Percentiles rank a stretch among this genome's conserved stretches.
Evolutionary conservation across 2,113 vertebrate genomes (phyloP).

Genomic region (Antigone vipio): DNA sequence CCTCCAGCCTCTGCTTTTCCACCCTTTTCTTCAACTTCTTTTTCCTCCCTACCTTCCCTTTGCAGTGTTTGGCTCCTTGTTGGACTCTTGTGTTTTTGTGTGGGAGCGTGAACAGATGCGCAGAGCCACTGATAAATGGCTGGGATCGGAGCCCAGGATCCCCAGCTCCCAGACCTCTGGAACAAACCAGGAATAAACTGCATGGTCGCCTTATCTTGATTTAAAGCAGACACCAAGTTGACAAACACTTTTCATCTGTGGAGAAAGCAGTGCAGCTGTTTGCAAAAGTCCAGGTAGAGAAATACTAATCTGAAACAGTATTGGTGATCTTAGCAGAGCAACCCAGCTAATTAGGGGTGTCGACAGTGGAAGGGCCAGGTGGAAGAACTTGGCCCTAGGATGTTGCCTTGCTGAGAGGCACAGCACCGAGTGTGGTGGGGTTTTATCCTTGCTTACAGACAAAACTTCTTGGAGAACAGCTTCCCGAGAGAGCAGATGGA

Average conservation of each 20-base stretch:
- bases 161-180: neutral
- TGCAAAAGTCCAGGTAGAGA: neutral
- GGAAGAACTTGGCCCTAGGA: neutral
- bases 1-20: neutral
- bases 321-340: neutral
- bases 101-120: neutral
- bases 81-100: neutral
- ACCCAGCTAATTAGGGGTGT: neutral
- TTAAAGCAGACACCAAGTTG: neutral
- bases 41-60: neutral
- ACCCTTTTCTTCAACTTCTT: neutral
- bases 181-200: neutral
- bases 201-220: neutral
- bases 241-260: accelerated
- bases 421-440: neutral
- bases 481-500: neutral
- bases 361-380: neutral
- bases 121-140: neutral
- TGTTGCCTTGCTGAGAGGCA: neutral
- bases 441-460: neutral
- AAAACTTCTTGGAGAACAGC: neutral
- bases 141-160: neutral
- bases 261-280: neutral
- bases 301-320: neutral
- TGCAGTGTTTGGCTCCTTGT: neutral